Conservation (phyloP, 2,888 invertebrate species). For the Troilus luridus region DNA sequence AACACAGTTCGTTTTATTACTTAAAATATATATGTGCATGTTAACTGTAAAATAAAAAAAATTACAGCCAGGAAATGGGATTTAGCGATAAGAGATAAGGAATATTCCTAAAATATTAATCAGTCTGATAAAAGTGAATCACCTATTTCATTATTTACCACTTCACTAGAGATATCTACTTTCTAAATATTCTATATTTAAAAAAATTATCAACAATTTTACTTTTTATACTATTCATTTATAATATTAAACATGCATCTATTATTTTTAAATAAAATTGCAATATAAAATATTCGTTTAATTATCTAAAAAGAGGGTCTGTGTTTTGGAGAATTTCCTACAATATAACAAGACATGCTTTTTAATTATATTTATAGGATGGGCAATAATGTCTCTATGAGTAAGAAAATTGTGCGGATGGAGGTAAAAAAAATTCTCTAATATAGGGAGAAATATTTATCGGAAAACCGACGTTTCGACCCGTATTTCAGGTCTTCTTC, state of each 20-base stretch:
- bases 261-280: neutral
- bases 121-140: neutral
- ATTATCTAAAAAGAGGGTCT: too few species aligned
- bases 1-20: too few species aligned
- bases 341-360: neutral
- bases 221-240: neutral
- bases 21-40: neutral
- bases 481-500: too few species aligned
- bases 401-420: neutral
- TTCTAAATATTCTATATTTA: neutral
- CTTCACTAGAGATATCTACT: neutral
- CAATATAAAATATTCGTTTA: too few species aligned
- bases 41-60: neutral
- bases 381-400: neutral
- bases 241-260: neutral
- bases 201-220: neutral
- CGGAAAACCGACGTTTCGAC: too few species aligned
- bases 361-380: neutral
- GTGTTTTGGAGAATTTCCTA: neutral
- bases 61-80: constrained; percentile 11
- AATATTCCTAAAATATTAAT: constrained; percentile 24
- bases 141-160: neutral
- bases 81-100: constrained; percentile 19
- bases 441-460: too few species aligned
- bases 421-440: neutral